Conservation (phyloP, 2,113 vertebrate genomes). For the Phrynosoma platyrhinos region DNA sequence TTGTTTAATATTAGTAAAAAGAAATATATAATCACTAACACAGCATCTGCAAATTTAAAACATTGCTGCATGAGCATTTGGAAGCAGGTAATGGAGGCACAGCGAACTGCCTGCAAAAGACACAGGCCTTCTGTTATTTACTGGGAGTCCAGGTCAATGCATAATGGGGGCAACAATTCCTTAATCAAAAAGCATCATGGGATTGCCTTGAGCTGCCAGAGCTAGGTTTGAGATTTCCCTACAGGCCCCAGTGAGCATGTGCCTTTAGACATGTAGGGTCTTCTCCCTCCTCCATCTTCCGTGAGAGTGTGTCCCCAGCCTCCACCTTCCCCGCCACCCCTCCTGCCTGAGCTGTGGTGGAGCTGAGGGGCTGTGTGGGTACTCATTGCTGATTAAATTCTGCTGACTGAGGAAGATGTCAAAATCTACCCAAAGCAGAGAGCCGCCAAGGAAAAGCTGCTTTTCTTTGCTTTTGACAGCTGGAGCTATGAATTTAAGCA, state of each 20-base stretch:
- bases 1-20: too few relatives aligned
- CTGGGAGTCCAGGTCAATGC: conserved; percentile 21
- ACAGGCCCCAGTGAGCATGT: conserved; percentile 2
- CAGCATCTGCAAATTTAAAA: conserved; percentile 38
- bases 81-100: conserved; percentile 35
- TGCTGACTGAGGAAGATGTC: conserved; percentile 82
- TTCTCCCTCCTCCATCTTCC: conserved; percentile 45
- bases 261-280: conserved; percentile 36
- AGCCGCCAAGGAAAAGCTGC: conserved; percentile 80
- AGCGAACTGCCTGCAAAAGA: conserved; percentile 25
- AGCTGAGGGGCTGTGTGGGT: conserved; percentile 75
- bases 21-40: background rate
- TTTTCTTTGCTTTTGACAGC: conserved; percentile 82
- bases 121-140: conserved; percentile 32
- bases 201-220: conserved; percentile 2
- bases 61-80: conserved; percentile 38
- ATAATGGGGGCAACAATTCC: conserved; percentile 52
- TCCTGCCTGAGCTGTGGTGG: conserved; percentile 48
- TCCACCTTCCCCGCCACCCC: conserved; percentile 42
- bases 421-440: conserved; percentile 80
- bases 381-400: conserved; percentile 79
- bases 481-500: conserved; percentile 80
- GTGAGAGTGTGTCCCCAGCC: conserved; percentile 47
- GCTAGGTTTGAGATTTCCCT: conserved; percentile 53
- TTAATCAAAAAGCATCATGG: conserved; percentile 54